These are phyloP conservation scores for Engraulis encrasicolus DNA, from an alignment of 2,113 vertebrate genomes.

Conservation along the genomic window DNA sequence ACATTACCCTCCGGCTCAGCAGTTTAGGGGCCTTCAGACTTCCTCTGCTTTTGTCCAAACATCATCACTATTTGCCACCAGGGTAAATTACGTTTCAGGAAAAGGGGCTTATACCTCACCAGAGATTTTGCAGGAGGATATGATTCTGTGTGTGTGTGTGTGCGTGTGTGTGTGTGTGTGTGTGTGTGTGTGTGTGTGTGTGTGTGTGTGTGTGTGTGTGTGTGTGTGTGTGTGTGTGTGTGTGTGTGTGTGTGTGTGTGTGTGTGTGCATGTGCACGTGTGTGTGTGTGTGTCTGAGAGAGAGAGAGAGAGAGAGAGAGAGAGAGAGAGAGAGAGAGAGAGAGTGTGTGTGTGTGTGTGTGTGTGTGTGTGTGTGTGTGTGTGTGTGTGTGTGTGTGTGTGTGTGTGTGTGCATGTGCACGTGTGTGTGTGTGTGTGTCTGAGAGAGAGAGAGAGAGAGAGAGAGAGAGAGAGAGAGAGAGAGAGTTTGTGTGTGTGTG, in stretches of 20 bases:
- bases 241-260: background rate
- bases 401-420: too few species aligned
- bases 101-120: background rate
- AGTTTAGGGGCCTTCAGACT: background rate
- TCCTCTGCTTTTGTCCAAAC: conserved; percentile 13
- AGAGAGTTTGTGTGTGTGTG: too few species aligned
- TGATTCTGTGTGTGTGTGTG: conserved; percentile 8
- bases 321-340: background rate
- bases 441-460: too few species aligned
- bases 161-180: conserved; percentile 24
- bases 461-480: too few species aligned
- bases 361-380: background rate
- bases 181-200: conserved; percentile 1
- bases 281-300: background rate
- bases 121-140: background rate
- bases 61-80: conserved; percentile 9
- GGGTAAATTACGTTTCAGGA: conserved; percentile 16
- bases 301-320: background rate
- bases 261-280: background rate
- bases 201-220: background rate
- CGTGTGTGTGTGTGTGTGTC: too few species aligned
- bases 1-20: conserved; percentile 1
- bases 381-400: background rate
- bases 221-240: background rate
- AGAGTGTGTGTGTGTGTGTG: background rate